These are phyloP conservation scores for Eupithecia tripunctaria DNA, from an alignment of 2,888 invertebrate genomes.

Conservation along the genomic window DNA sequence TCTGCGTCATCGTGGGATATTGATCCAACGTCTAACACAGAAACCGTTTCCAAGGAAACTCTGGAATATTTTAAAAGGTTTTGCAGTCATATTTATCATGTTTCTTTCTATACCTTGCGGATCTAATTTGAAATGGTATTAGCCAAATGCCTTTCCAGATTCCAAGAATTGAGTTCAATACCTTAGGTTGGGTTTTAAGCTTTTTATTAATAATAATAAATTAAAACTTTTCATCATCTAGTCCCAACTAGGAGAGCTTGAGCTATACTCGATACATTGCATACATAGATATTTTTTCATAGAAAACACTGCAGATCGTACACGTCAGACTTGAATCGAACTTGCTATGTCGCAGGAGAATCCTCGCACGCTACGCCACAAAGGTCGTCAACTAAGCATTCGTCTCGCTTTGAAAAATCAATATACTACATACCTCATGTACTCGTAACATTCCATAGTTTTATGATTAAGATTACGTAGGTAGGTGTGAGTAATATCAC, in stretches of 20 bases:
- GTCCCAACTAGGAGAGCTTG: no score
- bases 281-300: no score
- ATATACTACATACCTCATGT: no score
- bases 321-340: no score
- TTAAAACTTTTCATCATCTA: background rate
- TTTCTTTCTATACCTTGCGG: background rate
- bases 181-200: background rate
- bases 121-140: background rate
- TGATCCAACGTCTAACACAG: constrained; percentile 61
- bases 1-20: constrained; percentile 61
- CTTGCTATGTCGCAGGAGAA: no score
- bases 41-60: constrained; percentile 51
- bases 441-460: no score
- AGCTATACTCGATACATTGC: background rate
- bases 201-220: background rate
- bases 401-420: no score
- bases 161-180: background rate
- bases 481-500: no score
- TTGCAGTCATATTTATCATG: constrained; percentile 11
- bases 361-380: no score
- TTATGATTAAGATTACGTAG: no score
- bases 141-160: background rate
- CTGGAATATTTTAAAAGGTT: constrained; percentile 3
- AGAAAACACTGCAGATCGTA: no score
- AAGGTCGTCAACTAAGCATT: no score